Percentiles rank a stretch among this genome's conserved stretches.
Evolutionary conservation across 2,797 vertebrate species (phyloP).

Genomic region (Peromyscus melanophrys): DNA sequence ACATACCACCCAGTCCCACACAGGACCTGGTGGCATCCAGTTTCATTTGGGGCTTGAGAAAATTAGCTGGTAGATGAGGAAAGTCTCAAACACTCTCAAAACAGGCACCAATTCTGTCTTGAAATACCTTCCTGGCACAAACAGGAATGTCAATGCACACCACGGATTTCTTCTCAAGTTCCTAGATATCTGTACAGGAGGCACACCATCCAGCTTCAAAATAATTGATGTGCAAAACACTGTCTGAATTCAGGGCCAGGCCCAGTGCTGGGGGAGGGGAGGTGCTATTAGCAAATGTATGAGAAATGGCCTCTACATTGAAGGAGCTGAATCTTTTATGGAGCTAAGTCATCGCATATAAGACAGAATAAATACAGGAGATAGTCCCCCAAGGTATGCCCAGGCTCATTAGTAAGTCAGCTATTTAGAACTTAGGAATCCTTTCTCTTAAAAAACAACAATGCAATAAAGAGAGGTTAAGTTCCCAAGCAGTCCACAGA

Average conservation of each 20-base stretch:
- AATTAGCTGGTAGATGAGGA: background rate
- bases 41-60: conserved; percentile 22
- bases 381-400: conserved; percentile 53
- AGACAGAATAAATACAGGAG: conserved; percentile 50
- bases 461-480: conserved; percentile 32
- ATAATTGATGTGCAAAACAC: conserved; percentile 50
- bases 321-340: conserved; percentile 45
- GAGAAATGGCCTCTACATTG: conserved; percentile 40
- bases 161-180: background rate
- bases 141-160: background rate
- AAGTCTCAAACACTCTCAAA: conserved; percentile 16
- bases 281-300: background rate
- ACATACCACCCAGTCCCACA: background rate
- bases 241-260: conserved; percentile 31
- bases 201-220: conserved; percentile 13
- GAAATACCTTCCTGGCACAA: background rate
- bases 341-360: conserved; percentile 30
- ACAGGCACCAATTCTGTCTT: background rate
- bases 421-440: conserved; percentile 55
- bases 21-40: background rate
- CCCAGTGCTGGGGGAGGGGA: background rate
- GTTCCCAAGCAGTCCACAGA: conserved; percentile 64
- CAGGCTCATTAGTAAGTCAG: conserved; percentile 64
- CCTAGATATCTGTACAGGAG: conserved; percentile 32
- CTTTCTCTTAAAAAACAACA: conserved; percentile 1